Evolutionary conservation across 2,797 vertebrate genomes (phyloP), one percentile per base, ranked within the genome.

Genomic region (Spheniscus humboldti): DNA sequence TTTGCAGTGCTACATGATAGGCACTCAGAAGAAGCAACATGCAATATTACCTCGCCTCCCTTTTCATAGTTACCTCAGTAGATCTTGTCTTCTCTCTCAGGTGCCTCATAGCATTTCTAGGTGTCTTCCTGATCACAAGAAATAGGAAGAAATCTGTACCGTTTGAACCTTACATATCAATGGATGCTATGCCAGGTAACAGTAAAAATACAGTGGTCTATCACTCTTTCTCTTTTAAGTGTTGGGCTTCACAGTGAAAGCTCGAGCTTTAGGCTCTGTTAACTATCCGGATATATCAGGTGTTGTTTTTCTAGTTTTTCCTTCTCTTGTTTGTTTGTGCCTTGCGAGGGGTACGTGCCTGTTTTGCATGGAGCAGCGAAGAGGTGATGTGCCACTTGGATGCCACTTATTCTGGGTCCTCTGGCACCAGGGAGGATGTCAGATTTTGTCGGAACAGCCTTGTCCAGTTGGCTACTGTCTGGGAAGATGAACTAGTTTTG

Each of bases 81-180:
- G 77, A 14, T 18, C 37, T 77, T 81, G 16, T 90, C 18, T 74
- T 66, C 39, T 89, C 88, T 88, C 69, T 48, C 97, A 99, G 99
- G 95, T 98, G 98, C 95, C 98, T 98, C 37, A 78, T 98, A 20
- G 99, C 99, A 25, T 99, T 99, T 97, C 94, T 99, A 71, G 99
- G 99, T 1, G 99, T 99, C 41, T 99, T 99, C 96, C 96, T 99
- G 86, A 99, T 99, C 97, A 99, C 99, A 3, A 99, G 98, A 80
- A 99, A 98, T 64, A 99, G 98, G 97, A 99, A 98, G 97, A 99
- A 97, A 94, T 80, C 98, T 31, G 98, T 99, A 72, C 96, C 98
- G 4, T 99, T 99, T 89, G 99, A 99, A 97, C 99, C 99, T 0
- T 99, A 99, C 80, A 99, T 99, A 92, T 99, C 99, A 6, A 99